A percentile compares a stretch with the other conserved stretches of the same genome.
Evolutionary conservation across 2,113 vertebrate genomes (phyloP).

Genomic region (Prunella himalayana): DNA sequence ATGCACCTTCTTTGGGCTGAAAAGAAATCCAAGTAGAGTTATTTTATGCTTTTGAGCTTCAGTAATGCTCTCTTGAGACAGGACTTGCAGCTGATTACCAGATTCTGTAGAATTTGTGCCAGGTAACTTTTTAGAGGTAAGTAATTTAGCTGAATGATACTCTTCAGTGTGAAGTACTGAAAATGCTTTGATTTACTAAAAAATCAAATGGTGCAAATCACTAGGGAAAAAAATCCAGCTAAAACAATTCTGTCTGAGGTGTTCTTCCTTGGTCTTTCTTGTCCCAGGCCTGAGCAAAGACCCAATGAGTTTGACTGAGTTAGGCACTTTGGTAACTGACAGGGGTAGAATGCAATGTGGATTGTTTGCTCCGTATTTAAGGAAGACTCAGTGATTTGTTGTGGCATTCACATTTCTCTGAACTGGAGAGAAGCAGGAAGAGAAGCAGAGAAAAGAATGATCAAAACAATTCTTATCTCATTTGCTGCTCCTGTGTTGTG

Average conservation of each 20-base stretch:
- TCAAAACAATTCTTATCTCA: too few relatives aligned
- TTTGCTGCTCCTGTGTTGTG: too few relatives aligned
- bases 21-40: conserved; percentile 36
- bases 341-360: fast-evolving
- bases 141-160: background rate
- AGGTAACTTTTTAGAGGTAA: background rate
- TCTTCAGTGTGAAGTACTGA: background rate
- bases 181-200: background rate
- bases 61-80: background rate
- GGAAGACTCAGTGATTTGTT: background rate
- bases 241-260: background rate
- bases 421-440: too few relatives aligned
- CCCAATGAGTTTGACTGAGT: background rate
- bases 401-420: background rate
- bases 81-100: background rate
- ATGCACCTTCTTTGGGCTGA: conserved; percentile 84
- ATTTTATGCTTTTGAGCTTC: background rate
- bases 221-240: background rate
- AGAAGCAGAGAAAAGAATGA: too few relatives aligned
- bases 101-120: background rate
- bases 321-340: background rate
- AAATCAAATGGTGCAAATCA: background rate
- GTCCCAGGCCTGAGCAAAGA: background rate
- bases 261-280: background rate
- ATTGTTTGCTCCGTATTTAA: background rate